Evolutionary conservation across 1,140 invertebrate genomes (phyloP).

Genomic region (Dinoponera quadriceps): DNA sequence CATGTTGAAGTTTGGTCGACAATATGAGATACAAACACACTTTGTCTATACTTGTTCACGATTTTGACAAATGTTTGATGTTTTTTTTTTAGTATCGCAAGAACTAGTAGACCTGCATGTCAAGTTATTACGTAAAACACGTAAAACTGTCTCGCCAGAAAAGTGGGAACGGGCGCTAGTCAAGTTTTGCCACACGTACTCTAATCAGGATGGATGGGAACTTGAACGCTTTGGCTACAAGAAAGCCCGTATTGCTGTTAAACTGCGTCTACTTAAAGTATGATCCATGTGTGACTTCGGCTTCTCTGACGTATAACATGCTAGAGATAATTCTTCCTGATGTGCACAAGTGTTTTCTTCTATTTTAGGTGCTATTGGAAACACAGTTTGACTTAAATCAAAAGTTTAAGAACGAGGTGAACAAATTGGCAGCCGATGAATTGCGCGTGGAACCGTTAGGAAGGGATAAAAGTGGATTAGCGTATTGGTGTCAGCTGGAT

Average conservation of each 20-base stretch:
- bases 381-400: slow-evolving; percentile 97
- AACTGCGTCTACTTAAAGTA: slow-evolving; percentile 95
- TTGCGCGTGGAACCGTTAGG: slow-evolving; percentile 95
- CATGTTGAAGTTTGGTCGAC: not conserved
- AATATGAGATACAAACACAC: not conserved
- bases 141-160: slow-evolving; percentile 93
- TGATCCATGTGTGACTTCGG: not conserved
- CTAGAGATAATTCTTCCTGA: not conserved
- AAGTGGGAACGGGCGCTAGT: slow-evolving; percentile 96
- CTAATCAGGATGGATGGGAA: slow-evolving; percentile 97
- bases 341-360: slow-evolving; percentile 19
- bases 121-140: slow-evolving; percentile 94
- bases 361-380: slow-evolving; percentile 93
- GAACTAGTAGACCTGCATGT: slow-evolving; percentile 94
- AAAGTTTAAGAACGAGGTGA: slow-evolving; percentile 97
- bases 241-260: slow-evolving; percentile 94
- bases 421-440: slow-evolving; percentile 91
- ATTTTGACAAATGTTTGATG: slow-evolving; percentile 22
- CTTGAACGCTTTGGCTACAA: slow-evolving; percentile 98
- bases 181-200: slow-evolving; percentile 96
- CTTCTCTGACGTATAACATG: not conserved
- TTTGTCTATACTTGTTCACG: not conserved
- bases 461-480: slow-evolving; percentile 94
- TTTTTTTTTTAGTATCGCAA: slow-evolving; percentile 90
- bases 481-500: slow-evolving; percentile 97